Percentiles rank a stretch among this genome's conserved stretches.
phyloP scores from a whole-genome alignment of 2,797 vertebrate genomes.

The Moxostoma hubbsi region DNA sequence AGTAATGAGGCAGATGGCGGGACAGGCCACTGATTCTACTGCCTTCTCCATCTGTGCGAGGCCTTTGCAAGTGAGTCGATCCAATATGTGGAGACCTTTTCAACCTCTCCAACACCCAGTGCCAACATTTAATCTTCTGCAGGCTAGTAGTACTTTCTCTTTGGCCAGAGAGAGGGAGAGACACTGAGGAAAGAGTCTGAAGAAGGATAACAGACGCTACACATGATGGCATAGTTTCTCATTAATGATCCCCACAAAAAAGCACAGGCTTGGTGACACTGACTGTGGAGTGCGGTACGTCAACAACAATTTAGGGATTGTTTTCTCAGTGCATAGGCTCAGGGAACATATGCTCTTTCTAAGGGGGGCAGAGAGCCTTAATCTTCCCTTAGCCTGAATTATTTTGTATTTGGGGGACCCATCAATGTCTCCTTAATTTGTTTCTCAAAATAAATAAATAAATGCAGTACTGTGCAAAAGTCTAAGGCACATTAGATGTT shows the following conservation, averaged over 20 bases:
- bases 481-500: too few relatives aligned
- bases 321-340: background rate
- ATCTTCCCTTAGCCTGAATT: background rate
- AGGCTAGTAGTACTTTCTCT: slow-evolving; percentile 12
- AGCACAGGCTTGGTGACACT: background rate
- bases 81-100: slow-evolving; percentile 1
- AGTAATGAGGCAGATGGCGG: slow-evolving; percentile 18
- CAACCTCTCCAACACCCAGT: slow-evolving; percentile 17
- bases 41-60: slow-evolving; percentile 16
- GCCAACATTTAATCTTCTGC: slow-evolving; percentile 11
- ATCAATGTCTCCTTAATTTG: background rate
- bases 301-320: slow-evolving; percentile 29
- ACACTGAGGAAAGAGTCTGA: background rate
- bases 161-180: slow-evolving; percentile 19
- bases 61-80: slow-evolving; percentile 6
- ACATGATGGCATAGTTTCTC: background rate
- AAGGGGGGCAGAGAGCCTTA: background rate
- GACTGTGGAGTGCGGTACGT: background rate
- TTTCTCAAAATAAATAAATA: too few relatives aligned
- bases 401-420: background rate
- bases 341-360: slow-evolving; percentile 17
- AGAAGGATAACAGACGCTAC: background rate
- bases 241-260: background rate
- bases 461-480: too few relatives aligned
- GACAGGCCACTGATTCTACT: slow-evolving; percentile 18